Conservation (phyloP, 2,888 invertebrate species). For the Blastobasis adustella region DNA sequence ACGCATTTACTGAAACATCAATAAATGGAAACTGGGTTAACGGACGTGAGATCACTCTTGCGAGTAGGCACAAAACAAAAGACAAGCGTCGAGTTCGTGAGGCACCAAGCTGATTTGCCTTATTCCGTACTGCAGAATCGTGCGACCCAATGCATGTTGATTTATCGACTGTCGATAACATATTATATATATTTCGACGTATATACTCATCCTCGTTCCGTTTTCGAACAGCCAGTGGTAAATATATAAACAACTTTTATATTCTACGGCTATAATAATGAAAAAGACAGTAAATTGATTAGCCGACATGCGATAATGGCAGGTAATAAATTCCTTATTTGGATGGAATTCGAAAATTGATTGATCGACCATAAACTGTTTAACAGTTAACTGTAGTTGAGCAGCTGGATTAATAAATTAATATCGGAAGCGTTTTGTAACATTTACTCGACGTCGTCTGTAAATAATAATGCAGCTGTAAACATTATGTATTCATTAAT, state of each 20-base stretch:
- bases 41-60: constrained; percentile 43
- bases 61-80: constrained; percentile 50
- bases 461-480: neutral
- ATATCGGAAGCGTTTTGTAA: constrained; percentile 5
- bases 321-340: constrained; percentile 50
- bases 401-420: constrained; percentile 6
- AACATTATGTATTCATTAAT: neutral
- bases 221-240: constrained; percentile 30
- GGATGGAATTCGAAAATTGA: constrained; percentile 28
- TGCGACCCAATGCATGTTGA: constrained; percentile 52
- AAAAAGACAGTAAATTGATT: constrained; percentile 44
- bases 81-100: constrained; percentile 52
- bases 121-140: constrained; percentile 62
- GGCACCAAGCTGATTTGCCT: constrained; percentile 70
- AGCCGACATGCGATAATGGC: constrained; percentile 46
- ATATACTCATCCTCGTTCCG: constrained; percentile 8
- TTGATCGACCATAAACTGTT: constrained; percentile 30
- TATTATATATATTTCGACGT: neutral
- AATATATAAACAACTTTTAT: constrained; percentile 26
- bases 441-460: constrained; percentile 1
- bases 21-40: constrained; percentile 40
- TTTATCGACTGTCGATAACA: constrained; percentile 47
- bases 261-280: constrained; percentile 15
- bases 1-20: constrained; percentile 3
- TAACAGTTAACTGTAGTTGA: constrained; percentile 18